Base-by-base conservation (phyloP, 2,888 invertebrate genomes). In the Drosophila algonquin region DNA sequence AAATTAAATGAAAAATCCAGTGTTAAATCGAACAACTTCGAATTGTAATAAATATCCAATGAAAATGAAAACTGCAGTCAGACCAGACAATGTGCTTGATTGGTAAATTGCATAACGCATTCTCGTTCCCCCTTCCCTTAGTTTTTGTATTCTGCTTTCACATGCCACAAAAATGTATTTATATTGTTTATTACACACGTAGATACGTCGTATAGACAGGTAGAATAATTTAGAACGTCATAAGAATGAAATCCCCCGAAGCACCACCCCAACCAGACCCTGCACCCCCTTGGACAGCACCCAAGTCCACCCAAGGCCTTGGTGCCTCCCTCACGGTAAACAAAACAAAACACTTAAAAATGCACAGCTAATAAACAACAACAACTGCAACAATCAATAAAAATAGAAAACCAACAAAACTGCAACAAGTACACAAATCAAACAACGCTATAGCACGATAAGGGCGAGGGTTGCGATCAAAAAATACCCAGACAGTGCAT, bases 271-370 rank as follows among this genome's bases (percentile, higher is more conserved):
- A n/a, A 47, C 14, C 46, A 48, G 16, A n/a, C 47, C 24, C n/a
- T 35, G 44, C 51, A 7, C 30, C 8, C 30, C 30, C 30, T 8
- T 8, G 1, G 32, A 32, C 35, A 35, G 35, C 14, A 14, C 2
- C 40, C 40, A 40, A 2, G 40, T n/a, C 40, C 14, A 14, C 2
- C 40, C 40, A 40, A 2, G 40, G 40, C 40, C 40, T 7, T n/a
- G n/a, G n/a, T 12, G 14, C 30, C 12, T 12, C 16, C 0, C 46
- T 21, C 48, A 18, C 46, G n/a, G 75, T 83, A 84, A 84, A 83
- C 87, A 83, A 84, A 83, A 71, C 79, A 84, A 84, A 83, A 71
- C 79, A 84, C 87, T 82, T 81, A 74, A 69, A 71, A 68, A 63
- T 72, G 73, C 79, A 79, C 81, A 75, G 76, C 71, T 71, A 81